phyloP scores from a whole-genome alignment of 2,113 vertebrate genomes.

The Neodontobutis hainanensis region DNA sequence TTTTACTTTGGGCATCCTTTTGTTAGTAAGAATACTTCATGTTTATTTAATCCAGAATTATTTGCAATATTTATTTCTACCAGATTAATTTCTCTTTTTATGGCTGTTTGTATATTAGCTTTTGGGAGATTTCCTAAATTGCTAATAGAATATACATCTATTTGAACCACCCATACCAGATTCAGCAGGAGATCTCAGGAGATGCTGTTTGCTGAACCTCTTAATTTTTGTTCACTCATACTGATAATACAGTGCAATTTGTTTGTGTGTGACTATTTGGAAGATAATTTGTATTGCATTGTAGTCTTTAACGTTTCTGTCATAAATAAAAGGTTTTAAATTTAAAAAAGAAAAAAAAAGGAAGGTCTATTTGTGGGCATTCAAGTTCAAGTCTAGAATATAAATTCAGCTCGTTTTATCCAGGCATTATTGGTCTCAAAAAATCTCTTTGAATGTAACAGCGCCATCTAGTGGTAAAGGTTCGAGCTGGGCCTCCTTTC shows the following conservation, averaged over 20 bases:
- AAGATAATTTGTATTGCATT: constrained; percentile 50
- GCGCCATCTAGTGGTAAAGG: no score
- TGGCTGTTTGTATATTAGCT: constrained; percentile 63
- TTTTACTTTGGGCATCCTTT: constrained; percentile 67
- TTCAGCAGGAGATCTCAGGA: constrained; percentile 21
- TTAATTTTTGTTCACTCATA: constrained; percentile 43
- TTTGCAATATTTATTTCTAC: constrained; percentile 89
- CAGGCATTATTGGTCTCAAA: no score
- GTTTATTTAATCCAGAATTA: constrained; percentile 79
- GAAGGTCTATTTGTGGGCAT: no score
- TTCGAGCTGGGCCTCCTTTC: neutral
- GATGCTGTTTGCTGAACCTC: constrained; percentile 23
- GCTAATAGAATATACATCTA: constrained; percentile 58
- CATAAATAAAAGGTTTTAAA: constrained; percentile 65
- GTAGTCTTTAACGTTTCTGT: constrained; percentile 55
- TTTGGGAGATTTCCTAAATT: constrained; percentile 44
- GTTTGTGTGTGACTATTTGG: constrained; percentile 38
- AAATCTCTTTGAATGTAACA: no score
- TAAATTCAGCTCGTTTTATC: no score
- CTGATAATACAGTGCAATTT: constrained; percentile 68
- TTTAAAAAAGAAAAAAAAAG: no score
- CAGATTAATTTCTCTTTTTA: constrained; percentile 62
- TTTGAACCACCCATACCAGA: constrained; percentile 40
- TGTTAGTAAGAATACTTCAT: constrained; percentile 75
- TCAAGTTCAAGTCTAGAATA: no score